Conservation (phyloP, 1,140 invertebrate genomes). For the Ceratitis capitata region DNA sequence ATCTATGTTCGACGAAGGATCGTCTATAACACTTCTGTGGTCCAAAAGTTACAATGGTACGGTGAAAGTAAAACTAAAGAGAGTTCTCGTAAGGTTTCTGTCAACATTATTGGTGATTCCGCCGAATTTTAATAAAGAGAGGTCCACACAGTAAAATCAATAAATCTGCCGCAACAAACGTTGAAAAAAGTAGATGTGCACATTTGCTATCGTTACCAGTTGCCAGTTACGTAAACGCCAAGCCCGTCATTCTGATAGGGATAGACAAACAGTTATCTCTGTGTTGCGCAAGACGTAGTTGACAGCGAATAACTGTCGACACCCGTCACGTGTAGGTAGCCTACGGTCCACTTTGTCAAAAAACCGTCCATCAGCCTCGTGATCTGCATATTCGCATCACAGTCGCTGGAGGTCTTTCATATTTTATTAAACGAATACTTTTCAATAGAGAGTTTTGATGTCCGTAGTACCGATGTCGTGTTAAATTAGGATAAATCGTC, state of each 20-base stretch:
- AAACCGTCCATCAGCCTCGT: neutral
- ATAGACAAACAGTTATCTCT: neutral
- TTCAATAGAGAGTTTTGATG: neutral
- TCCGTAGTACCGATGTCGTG: neutral
- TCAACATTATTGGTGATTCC: too few relatives aligned
- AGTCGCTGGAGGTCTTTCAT: neutral
- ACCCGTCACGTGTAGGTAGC: neutral
- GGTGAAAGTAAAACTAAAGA: neutral
- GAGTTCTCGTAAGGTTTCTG: neutral
- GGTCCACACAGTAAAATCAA: too few relatives aligned
- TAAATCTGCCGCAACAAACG: too few relatives aligned
- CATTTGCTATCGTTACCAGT: too few relatives aligned
- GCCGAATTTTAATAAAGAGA: too few relatives aligned
- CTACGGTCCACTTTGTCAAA: neutral
- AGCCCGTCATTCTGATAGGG: neutral
- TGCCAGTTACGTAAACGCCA: too few relatives aligned
- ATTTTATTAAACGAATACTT: neutral
- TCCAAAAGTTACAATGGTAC: neutral
- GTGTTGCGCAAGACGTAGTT: neutral
- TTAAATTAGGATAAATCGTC: too few relatives aligned
- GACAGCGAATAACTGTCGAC: neutral
- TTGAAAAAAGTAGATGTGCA: too few relatives aligned
- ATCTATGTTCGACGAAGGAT: neutral
- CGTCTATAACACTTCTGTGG: neutral
- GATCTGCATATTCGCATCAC: neutral